Conservation (phyloP, 2,888 invertebrate species). For the Cheilosia scutellata region DNA sequence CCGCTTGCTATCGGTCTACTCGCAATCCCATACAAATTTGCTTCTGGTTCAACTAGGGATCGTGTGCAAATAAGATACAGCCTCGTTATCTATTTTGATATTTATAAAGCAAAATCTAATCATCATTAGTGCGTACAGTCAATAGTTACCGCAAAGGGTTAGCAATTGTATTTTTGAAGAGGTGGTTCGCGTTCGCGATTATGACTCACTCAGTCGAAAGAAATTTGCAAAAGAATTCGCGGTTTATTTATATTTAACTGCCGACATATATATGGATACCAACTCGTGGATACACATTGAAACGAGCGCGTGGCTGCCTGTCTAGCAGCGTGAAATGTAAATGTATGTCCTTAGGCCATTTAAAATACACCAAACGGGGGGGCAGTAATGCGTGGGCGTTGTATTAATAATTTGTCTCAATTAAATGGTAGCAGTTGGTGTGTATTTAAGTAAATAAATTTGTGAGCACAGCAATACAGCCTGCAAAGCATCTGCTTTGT, state of each 20-base stretch:
- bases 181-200: slow-evolving; percentile 35
- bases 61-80: slow-evolving; percentile 47
- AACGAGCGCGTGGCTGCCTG: slow-evolving; percentile 67
- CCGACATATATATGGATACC: slow-evolving; percentile 30
- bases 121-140: slow-evolving; percentile 26
- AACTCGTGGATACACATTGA: slow-evolving; percentile 29
- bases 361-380: slow-evolving; percentile 37
- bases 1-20: slow-evolving; percentile 18
- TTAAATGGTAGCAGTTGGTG: slow-evolving; percentile 40
- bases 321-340: slow-evolving; percentile 52
- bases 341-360: slow-evolving; percentile 62
- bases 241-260: slow-evolving; percentile 67
- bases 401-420: slow-evolving; percentile 54
- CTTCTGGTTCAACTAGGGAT: slow-evolving; percentile 18
- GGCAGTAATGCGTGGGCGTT: slow-evolving; percentile 59
- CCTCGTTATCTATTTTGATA: slow-evolving; percentile 42
- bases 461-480: slow-evolving; percentile 18
- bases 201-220: slow-evolving; percentile 54
- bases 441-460: slow-evolving; percentile 44
- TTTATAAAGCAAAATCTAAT: slow-evolving; percentile 47
- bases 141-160: slow-evolving; percentile 7
- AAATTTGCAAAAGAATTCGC: slow-evolving; percentile 70
- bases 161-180: slow-evolving; percentile 43
- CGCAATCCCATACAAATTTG: slow-evolving; percentile 45
- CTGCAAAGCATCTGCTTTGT: slow-evolving; percentile 37